These are phyloP conservation scores for Macaca fascicularis DNA, from an alignment of 2,113 vertebrate genomes.

Conservation along the genomic window DNA sequence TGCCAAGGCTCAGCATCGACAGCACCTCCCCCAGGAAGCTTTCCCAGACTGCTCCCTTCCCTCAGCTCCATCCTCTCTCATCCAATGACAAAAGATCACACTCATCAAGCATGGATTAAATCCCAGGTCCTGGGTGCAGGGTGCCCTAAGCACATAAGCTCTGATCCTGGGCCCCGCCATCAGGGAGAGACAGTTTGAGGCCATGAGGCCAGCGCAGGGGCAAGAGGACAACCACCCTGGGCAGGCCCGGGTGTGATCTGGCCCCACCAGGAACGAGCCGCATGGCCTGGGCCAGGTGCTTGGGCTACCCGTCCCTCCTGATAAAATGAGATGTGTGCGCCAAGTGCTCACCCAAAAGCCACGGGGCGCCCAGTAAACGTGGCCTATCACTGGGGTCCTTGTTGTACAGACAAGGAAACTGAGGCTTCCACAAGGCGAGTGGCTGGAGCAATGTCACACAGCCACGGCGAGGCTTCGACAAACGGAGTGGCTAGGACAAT, in stretches of 20 bases:
- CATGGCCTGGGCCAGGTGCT: neutral
- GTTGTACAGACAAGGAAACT: neutral
- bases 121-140: neutral
- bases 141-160: neutral
- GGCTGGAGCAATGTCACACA: neutral
- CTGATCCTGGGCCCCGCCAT: neutral
- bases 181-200: fast-evolving
- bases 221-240: neutral
- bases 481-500: too few species aligned
- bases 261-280: neutral
- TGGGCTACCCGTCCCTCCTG: too few species aligned
- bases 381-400: fast-evolving
- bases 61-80: neutral
- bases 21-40: neutral
- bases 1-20: neutral
- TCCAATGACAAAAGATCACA: neutral
- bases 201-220: neutral
- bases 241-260: neutral
- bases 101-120: neutral
- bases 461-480: too few species aligned
- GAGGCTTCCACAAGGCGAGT: neutral
- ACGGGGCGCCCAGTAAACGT: fast-evolving
- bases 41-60: neutral
- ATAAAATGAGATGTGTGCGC: fast-evolving
- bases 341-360: neutral